Conservation (phyloP, 2,113 vertebrate species). For the Puffinus mauretanicus region DNA sequence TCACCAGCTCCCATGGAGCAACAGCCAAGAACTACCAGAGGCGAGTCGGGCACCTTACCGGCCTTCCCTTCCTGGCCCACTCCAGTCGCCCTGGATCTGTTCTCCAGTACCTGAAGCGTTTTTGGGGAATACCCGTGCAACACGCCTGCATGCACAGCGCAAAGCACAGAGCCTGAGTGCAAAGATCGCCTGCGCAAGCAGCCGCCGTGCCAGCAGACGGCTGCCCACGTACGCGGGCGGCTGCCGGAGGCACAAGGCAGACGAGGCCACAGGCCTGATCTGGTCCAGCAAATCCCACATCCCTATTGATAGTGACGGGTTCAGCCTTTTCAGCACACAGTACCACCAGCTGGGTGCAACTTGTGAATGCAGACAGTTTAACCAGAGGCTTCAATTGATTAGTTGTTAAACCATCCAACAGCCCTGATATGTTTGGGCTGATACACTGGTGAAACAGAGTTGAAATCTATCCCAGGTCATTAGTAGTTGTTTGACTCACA, state of each 20-base stretch:
- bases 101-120: rapidly evolving
- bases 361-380: slow-evolving; percentile 53
- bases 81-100: background rate
- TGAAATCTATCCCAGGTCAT: slow-evolving; percentile 72
- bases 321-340: background rate
- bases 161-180: background rate
- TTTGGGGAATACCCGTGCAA: background rate
- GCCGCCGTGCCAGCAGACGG: background rate
- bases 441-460: slow-evolving; percentile 66
- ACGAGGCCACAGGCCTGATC: background rate
- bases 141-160: rapidly evolving
- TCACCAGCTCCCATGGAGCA: background rate
- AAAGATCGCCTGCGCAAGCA: background rate
- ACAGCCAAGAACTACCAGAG: background rate
- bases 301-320: background rate
- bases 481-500: slow-evolving; percentile 62
- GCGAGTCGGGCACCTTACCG: background rate
- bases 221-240: rapidly evolving
- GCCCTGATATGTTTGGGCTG: slow-evolving; percentile 64
- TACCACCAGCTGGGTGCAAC: slow-evolving; percentile 3
- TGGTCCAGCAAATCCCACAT: background rate
- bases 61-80: background rate
- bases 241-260: background rate
- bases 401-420: slow-evolving; percentile 70
- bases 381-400: slow-evolving; percentile 70